Evolutionary conservation across 2,113 vertebrate species (phyloP).

Genomic region (Nannospalax galili): DNA sequence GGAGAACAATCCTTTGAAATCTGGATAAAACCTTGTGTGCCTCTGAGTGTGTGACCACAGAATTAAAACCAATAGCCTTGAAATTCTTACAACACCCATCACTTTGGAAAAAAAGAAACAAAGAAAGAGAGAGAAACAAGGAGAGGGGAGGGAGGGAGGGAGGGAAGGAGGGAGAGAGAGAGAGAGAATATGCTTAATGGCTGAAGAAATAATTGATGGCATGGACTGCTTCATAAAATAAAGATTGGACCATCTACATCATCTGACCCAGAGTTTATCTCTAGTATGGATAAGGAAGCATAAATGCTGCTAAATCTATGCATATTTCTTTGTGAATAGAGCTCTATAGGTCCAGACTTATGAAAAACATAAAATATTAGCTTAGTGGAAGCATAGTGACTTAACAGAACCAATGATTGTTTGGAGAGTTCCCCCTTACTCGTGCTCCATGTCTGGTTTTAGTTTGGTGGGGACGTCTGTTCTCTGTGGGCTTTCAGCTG

Average conservation of each 20-base stretch:
- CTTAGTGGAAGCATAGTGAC: background rate
- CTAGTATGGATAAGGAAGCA: background rate
- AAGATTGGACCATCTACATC: background rate
- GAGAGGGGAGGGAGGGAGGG: too few relatives aligned
- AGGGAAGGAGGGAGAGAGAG: too few relatives aligned
- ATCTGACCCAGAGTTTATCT: background rate
- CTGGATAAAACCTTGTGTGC: background rate
- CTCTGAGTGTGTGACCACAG: background rate
- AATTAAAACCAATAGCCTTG: background rate
- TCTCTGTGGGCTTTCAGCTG: background rate
- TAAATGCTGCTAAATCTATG: background rate
- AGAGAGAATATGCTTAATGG: background rate
- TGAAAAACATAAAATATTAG: background rate
- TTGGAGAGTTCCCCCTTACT: background rate
- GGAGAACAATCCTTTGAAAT: background rate
- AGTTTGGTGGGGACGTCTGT: background rate
- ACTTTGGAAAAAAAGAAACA: background rate
- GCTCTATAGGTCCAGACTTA: background rate
- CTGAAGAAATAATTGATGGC: background rate
- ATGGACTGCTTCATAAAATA: conserved; percentile 17
- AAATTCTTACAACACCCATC: background rate
- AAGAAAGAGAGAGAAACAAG: too few relatives aligned
- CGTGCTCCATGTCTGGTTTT: background rate
- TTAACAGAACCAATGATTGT: background rate
- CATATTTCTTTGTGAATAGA: conserved; percentile 8